Evolutionary conservation across 64 coral and sea anemone species (phyloP).

Genomic region (Porites australiensis): DNA sequence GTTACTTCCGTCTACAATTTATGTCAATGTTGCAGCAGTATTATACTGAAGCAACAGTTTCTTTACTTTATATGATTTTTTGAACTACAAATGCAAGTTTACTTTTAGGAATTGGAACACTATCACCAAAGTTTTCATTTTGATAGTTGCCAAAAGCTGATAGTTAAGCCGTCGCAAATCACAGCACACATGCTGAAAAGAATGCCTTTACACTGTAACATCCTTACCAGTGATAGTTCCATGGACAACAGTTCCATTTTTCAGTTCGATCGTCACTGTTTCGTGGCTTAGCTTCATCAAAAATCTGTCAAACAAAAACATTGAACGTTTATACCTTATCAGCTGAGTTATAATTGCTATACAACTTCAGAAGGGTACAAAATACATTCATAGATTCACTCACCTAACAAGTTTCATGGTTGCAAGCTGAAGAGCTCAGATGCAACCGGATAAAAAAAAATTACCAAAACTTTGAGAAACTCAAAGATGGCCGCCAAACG

Average conservation of each 20-base stretch:
- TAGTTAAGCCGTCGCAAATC: no score
- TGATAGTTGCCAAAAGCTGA: no score
- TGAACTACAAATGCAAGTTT: no score
- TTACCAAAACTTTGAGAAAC: slow-evolving; percentile 78
- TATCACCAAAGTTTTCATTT: no score
- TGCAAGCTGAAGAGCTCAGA: slow-evolving; percentile 75
- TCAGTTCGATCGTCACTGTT: slow-evolving; percentile 96
- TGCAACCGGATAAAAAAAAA: slow-evolving; percentile 91
- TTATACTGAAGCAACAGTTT: no score
- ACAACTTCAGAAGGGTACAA: background rate
- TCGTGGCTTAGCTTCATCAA: slow-evolving; percentile 99
- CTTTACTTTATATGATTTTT: no score
- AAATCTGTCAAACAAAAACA: slow-evolving; percentile 74
- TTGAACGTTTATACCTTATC: background rate
- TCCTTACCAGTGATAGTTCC: slow-evolving; percentile 97
- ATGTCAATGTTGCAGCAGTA: no score
- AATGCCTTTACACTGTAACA: slow-evolving; percentile 65
- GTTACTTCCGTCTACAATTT: no score
- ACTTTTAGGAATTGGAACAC: no score
- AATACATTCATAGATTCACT: background rate
- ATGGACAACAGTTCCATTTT: slow-evolving; percentile 98
- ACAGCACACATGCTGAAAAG: no score
- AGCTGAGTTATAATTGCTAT: background rate
- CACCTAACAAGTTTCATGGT: slow-evolving; percentile 98
- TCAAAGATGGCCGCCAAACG: slow-evolving; percentile 83